Conservation (phyloP, 2,888 invertebrate genomes). For the Caenorhabditis sulstoni region DNA sequence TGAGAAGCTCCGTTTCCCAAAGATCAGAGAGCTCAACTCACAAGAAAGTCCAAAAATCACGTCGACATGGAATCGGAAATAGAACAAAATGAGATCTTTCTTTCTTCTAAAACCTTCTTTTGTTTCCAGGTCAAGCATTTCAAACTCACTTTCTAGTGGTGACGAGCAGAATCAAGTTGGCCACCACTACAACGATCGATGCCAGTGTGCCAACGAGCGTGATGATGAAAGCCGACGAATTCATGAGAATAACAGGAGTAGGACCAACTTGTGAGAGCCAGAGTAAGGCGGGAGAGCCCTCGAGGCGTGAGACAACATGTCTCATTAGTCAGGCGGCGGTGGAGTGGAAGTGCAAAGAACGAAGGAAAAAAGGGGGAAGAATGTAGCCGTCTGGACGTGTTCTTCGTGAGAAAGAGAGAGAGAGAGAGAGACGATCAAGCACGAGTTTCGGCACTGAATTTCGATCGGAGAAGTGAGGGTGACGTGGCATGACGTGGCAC, state of each 20-base stretch:
- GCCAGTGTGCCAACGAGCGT: constrained; percentile 34
- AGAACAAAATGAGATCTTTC: constrained; percentile 37
- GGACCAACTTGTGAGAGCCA: not conserved
- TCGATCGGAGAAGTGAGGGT: too few species aligned
- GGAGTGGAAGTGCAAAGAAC: not conserved
- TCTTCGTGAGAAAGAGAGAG: too few species aligned
- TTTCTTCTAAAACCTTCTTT: constrained; percentile 12
- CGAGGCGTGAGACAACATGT: constrained; percentile 37
- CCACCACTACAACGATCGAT: constrained; percentile 5
- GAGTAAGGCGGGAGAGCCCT: not conserved
- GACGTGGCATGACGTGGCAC: too few species aligned
- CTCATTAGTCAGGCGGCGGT: constrained; percentile 33
- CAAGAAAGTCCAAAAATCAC: constrained; percentile 42
- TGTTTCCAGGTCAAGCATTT: not conserved
- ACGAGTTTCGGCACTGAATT: too few species aligned
- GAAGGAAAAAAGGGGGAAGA: not conserved
- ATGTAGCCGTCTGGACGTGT: not conserved
- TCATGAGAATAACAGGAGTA: constrained; percentile 4
- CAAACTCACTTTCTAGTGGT: constrained; percentile 27
- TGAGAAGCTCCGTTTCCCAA: not conserved
- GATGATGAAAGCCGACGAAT: constrained; percentile 36
- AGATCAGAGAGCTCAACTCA: not conserved
- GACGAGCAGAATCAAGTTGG: constrained; percentile 16
- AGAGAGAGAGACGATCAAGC: too few species aligned
- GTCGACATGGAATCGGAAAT: constrained; percentile 44